A percentile compares a stretch with the other conserved stretches of the same genome.
Evolutionary conservation across 2,113 vertebrate genomes (phyloP).

Genomic region (Pyrgilauda ruficollis): DNA sequence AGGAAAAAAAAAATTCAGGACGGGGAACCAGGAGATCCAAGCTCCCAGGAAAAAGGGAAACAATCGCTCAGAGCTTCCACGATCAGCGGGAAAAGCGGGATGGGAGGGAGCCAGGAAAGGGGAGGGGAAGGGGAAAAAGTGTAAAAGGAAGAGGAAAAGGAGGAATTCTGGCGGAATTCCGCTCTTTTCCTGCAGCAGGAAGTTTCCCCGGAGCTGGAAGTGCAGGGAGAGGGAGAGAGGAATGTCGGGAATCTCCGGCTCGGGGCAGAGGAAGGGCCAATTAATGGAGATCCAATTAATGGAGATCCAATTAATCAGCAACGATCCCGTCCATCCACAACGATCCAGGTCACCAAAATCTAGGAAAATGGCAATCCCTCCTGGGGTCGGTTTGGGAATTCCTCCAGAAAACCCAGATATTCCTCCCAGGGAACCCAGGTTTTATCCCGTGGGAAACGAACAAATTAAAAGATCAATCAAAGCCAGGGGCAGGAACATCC

Average conservation of each 20-base stretch:
- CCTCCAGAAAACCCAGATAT: not conserved
- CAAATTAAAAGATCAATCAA: not conserved
- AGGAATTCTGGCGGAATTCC: not conserved
- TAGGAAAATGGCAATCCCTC: not conserved
- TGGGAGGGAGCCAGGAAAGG: not conserved
- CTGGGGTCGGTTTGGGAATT: rapidly evolving
- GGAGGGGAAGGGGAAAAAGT: no score
- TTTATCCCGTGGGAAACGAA: not conserved
- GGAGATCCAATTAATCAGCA: not conserved
- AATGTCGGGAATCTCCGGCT: not conserved
- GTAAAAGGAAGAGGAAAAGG: not conserved
- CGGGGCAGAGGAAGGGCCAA: not conserved
- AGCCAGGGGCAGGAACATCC: not conserved
- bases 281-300: not conserved
- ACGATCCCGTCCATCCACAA: not conserved
- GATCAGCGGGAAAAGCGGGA: rapidly evolving
- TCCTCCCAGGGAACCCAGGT: not conserved
- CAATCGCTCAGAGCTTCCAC: rapidly evolving
- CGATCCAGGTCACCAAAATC: not conserved
- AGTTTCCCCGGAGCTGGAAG: not conserved
- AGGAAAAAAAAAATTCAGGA: not conserved
- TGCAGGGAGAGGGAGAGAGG: not conserved
- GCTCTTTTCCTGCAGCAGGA: not conserved
- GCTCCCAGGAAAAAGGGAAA: not conserved
- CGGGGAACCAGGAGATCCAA: not conserved